A percentile compares a stretch with the other conserved stretches of the same genome.
Conservation (phyloP, 1,140 invertebrate genomes). For the Leptinotarsa lineolata region DNA sequence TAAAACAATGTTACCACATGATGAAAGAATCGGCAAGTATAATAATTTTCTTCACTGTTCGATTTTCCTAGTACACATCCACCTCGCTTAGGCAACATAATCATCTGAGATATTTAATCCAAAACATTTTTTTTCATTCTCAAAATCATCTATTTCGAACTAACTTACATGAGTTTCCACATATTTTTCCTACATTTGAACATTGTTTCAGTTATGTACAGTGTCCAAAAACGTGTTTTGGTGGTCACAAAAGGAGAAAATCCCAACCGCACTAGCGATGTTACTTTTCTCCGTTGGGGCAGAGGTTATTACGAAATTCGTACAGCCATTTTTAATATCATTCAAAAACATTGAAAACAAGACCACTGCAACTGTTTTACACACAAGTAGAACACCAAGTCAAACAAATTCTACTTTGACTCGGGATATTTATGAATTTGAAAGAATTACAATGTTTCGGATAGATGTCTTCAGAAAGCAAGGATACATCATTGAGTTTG, state of each 20-base stretch:
- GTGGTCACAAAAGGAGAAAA: slow-evolving; percentile 22
- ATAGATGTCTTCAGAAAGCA: slow-evolving; percentile 29
- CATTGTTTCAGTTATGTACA: slow-evolving; percentile 32
- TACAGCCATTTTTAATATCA: neutral
- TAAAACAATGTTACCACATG: too few species aligned
- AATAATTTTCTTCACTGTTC: too few species aligned
- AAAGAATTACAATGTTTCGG: slow-evolving; percentile 30
- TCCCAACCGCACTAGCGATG: slow-evolving; percentile 21
- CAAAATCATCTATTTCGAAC: too few species aligned
- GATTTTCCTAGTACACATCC: too few species aligned
- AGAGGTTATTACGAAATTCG: neutral
- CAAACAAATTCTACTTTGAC: neutral
- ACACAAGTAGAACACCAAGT: slow-evolving; percentile 23
- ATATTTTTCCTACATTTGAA: neutral
- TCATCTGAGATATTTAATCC: too few species aligned
- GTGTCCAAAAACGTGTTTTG: slow-evolving; percentile 31
- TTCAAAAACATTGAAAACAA: slow-evolving; percentile 11
- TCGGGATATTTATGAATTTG: slow-evolving; percentile 15
- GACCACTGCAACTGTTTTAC: neutral
- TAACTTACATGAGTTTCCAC: neutral
- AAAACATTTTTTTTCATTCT: too few species aligned
- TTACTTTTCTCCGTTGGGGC: slow-evolving; percentile 8
- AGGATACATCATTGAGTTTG: slow-evolving; percentile 30
- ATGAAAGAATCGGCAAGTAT: too few species aligned
- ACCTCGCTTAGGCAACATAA: too few species aligned